Evolutionary conservation across 1,140 invertebrate species (phyloP).

Genomic region (Bombyx mandarina): DNA sequence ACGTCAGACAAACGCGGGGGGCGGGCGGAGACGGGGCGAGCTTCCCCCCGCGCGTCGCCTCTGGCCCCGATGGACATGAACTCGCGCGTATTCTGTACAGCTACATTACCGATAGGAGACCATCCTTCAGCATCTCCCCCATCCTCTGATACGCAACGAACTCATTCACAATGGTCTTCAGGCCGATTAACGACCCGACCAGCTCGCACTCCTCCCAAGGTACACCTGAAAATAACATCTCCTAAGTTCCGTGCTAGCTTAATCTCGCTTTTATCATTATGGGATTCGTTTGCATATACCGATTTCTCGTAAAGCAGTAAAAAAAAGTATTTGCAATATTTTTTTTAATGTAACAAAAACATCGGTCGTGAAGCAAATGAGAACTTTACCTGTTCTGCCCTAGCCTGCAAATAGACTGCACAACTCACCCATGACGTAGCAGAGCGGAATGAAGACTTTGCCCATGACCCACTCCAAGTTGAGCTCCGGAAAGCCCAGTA

Average conservation of each 20-base stretch:
- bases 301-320: no score
- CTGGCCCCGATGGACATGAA: no score
- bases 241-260: background rate
- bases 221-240: constrained; percentile 73
- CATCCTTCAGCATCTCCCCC: constrained; percentile 73
- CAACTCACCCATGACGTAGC: constrained; percentile 75
- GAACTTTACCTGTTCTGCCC: no score
- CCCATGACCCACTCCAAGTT: constrained; percentile 82
- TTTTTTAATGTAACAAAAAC: no score
- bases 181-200: constrained; percentile 86
- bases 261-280: background rate
- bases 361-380: no score
- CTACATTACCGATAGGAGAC: constrained; percentile 72
- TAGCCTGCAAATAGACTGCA: no score
- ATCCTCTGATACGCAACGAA: constrained; percentile 90
- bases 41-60: no score
- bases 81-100: no score
- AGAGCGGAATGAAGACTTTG: constrained; percentile 89
- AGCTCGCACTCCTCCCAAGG: constrained; percentile 82
- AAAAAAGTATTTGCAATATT: no score
- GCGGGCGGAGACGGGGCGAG: no score
- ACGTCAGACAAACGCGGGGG: no score
- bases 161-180: constrained; percentile 94
- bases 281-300: no score
- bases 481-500: constrained; percentile 76